A percentile compares a stretch with the other conserved stretches of the same genome.
These are phyloP conservation scores for Smutsia temminckii DNA, from an alignment of 2,797 vertebrate genomes.

Conservation along the genomic window DNA sequence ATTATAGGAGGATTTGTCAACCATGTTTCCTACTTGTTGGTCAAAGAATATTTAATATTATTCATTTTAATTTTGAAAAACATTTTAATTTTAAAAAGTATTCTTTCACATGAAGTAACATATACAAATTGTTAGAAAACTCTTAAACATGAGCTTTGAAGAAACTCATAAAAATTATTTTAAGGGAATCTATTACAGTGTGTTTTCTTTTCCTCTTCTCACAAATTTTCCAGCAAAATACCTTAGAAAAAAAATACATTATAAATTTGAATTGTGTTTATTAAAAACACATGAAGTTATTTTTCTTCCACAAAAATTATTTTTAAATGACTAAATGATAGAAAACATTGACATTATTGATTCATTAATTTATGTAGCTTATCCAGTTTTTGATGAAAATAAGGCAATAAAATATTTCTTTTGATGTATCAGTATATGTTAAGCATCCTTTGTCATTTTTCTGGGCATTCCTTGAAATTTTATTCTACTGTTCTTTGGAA, in stretches of 20 bases:
- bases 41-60: background rate
- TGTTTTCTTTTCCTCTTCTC: background rate
- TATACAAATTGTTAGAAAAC: background rate
- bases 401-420: background rate
- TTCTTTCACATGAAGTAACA: background rate
- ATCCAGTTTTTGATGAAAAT: background rate
- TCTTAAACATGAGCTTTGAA: background rate
- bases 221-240: background rate
- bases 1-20: background rate
- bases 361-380: background rate
- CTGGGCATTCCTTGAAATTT: constrained; percentile 10
- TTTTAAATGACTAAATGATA: background rate
- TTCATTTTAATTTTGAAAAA: background rate
- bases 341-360: background rate
- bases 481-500: constrained; percentile 21
- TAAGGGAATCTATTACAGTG: background rate
- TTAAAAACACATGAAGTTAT: background rate
- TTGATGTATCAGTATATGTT: background rate
- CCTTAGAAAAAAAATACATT: background rate
- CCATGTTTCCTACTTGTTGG: background rate
- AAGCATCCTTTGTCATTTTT: background rate
- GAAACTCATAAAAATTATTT: background rate
- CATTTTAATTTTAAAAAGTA: background rate
- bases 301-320: background rate
- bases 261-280: background rate